Base-by-base conservation (phyloP, 2,888 invertebrate species). In the Volucella inanis region DNA sequence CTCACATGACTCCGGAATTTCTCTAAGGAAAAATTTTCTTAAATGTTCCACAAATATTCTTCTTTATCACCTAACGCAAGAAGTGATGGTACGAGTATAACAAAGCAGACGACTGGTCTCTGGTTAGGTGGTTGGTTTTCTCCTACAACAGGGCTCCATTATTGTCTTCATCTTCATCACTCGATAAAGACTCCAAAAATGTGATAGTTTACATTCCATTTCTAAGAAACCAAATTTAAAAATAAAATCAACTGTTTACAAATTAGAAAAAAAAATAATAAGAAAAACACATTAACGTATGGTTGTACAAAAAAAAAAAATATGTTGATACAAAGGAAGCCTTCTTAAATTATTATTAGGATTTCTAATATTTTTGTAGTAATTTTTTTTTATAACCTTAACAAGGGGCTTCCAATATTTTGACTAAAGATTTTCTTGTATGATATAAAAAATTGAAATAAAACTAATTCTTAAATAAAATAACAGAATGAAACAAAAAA, bases 371-470 rank as follows among this genome's bases (percentile, higher is more conserved):
- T 81, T 76, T 72, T 85, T 76, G 62, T 85, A 81, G 79, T 65
- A 10, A 45, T 68, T 71, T 75, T 84, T n/a, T 47, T 62, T 55
- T 41, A 49, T 55, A n/a, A 75, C 52, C 68, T 70, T 54, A 75
- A 49, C 31, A 41, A 18, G 50, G 85, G 72, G 85, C 85, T 85
- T 85, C 85, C 85, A 85, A 61, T 11, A 68, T 67, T 67, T 80
- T 71, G 49, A 76, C 59, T 65, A 55, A 45, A 68, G 61, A 41
- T 82, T 82, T 72, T 78, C 72, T 74, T 68, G 72, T 55, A 49
- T 2, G 43, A 64, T 15, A 45, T 52, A 61, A 67, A 62, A 2
- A 52, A 50, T 83, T 78, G 22, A 67, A 77, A 61, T 45, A 54
- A 49, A 49, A 31, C 49, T 68, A 50, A 38, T 38, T 50, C 65